These are phyloP conservation scores for Ctenopoma multispine DNA, from an alignment of 2,797 vertebrate genomes.

Conservation along the genomic window DNA sequence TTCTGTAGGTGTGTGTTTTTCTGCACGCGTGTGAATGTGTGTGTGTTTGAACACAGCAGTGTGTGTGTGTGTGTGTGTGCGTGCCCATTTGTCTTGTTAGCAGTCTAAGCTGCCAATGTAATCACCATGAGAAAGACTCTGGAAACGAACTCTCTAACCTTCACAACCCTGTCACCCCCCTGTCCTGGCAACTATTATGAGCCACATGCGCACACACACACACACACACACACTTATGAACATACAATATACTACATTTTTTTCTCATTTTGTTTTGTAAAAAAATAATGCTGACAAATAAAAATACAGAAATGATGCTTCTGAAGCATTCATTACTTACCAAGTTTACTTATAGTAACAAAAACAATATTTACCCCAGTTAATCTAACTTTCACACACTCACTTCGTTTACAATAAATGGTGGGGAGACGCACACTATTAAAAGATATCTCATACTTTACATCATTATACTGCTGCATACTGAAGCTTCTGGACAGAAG, in stretches of 20 bases:
- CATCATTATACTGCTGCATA: background rate
- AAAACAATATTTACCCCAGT: background rate
- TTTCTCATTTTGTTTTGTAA: background rate
- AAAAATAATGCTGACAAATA: constrained; percentile 4
- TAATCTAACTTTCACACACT: background rate
- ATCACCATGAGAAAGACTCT: constrained; percentile 81
- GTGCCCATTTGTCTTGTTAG: constrained; percentile 60
- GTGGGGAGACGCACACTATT: background rate
- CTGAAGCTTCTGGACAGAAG: background rate
- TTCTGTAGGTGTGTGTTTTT: constrained; percentile 10
- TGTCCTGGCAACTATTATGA: constrained; percentile 41
- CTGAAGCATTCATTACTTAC: background rate
- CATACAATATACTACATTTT: constrained; percentile 1
- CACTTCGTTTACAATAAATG: background rate
- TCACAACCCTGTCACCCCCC: constrained; percentile 60
- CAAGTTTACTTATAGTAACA: background rate
- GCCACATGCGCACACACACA: constrained; percentile 20
- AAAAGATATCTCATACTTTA: background rate
- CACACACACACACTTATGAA: constrained; percentile 19
- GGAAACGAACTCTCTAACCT: constrained; percentile 77
- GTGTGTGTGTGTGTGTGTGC: constrained; percentile 5
- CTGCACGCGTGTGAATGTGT: constrained; percentile 4
- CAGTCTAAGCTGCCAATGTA: constrained; percentile 73
- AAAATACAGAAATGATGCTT: background rate
- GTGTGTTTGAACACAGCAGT: background rate